Evolutionary conservation across 2,113 vertebrate genomes (phyloP).

Genomic region (Rafetus swinhoei): DNA sequence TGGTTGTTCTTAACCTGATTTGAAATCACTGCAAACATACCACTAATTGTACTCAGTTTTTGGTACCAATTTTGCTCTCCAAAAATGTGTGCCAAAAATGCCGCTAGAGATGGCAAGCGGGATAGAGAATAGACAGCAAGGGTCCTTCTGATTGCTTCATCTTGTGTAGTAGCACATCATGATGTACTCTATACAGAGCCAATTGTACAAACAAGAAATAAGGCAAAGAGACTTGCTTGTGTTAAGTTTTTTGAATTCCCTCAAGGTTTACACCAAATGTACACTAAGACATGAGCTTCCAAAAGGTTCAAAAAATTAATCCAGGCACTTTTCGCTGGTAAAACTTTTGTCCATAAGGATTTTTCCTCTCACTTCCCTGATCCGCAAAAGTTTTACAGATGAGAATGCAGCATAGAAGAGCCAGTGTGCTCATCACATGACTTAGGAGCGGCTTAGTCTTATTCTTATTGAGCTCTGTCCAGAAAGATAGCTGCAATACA

Average conservation of each 20-base stretch:
- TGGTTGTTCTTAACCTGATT: background rate
- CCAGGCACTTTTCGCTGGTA: no score
- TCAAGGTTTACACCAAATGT: background rate
- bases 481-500: background rate
- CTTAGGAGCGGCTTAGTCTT: background rate
- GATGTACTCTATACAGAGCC: rapidly evolving
- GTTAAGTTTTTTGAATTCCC: rapidly evolving
- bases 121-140: rapidly evolving
- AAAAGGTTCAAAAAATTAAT: no score
- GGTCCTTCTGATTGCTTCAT: rapidly evolving
- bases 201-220: rapidly evolving
- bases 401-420: no score
- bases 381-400: rapidly evolving
- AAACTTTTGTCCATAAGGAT: no score
- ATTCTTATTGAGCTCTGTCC: rapidly evolving
- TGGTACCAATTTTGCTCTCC: background rate
- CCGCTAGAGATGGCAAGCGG: rapidly evolving
- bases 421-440: rapidly evolving
- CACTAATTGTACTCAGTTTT: background rate
- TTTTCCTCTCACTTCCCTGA: background rate
- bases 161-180: background rate
- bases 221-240: background rate
- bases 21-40: background rate
- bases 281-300: background rate
- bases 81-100: rapidly evolving